A percentile compares a stretch with the other conserved stretches of the same genome.
These are phyloP conservation scores for Tinea pellionella DNA, from an alignment of 2,888 invertebrate genomes.

Conservation along the genomic window DNA sequence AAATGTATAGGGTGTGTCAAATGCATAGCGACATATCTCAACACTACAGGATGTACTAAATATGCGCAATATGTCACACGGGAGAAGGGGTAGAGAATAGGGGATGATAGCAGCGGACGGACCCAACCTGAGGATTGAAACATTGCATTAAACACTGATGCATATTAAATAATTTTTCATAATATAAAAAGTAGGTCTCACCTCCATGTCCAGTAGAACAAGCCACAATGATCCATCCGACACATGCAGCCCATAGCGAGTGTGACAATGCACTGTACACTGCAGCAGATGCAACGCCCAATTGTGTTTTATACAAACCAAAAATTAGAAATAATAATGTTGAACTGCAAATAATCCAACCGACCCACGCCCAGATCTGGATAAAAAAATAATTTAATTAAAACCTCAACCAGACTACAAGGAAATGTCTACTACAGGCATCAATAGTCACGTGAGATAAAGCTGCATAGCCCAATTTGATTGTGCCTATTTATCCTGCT, in stretches of 20 bases:
- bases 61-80: conserved; percentile 90
- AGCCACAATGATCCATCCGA: conserved; percentile 87
- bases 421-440: no score
- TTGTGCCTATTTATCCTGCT: no score
- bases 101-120: conserved; percentile 77
- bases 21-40: conserved; percentile 83
- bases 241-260: conserved; percentile 83
- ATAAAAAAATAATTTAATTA: conserved; percentile 19
- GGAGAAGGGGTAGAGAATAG: conserved; percentile 85
- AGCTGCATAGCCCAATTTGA: no score
- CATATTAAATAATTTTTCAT: background rate
- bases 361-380: conserved; percentile 73
- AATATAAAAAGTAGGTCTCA: conserved; percentile 21
- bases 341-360: conserved; percentile 76
- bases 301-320: conserved; percentile 78
- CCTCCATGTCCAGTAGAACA: conserved; percentile 89
- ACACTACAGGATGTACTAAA: conserved; percentile 84
- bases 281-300: conserved; percentile 77
- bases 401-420: conserved; percentile 12
- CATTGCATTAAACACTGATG: no score
- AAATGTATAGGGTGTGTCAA: conserved; percentile 86
- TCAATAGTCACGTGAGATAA: no score
- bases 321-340: conserved; percentile 81
- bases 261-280: conserved; percentile 85
- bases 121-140: conserved; percentile 63